These are phyloP conservation scores for Tipula helvola DNA, from an alignment of 2,888 invertebrate species.

Conservation along the genomic window DNA sequence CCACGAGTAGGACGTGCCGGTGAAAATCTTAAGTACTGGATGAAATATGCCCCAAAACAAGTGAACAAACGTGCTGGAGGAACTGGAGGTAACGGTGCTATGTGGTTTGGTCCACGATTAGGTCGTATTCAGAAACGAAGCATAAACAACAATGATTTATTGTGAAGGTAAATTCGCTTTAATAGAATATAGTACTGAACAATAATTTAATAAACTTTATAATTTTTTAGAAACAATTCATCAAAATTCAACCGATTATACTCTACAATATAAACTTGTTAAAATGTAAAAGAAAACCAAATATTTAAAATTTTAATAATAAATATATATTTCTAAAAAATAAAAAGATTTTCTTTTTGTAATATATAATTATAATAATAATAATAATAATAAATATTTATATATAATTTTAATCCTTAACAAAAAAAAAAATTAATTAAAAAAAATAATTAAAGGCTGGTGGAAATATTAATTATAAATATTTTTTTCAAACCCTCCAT, in stretches of 20 bases:
- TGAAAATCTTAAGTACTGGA: conserved; percentile 28
- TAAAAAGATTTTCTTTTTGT: background rate
- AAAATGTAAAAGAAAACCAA: background rate
- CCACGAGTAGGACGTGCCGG: conserved; percentile 37
- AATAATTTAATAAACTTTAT: background rate
- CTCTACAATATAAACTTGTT: background rate
- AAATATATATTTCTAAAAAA: background rate
- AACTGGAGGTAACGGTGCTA: conserved; percentile 34
- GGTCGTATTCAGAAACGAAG: conserved; percentile 39
- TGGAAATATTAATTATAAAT: background rate
- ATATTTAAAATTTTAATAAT: background rate
- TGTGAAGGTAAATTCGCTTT: conserved; percentile 16
- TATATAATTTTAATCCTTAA: background rate
- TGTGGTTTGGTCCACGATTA: conserved; percentile 59
- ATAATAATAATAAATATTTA: background rate
- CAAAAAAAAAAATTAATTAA: background rate
- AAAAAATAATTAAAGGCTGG: background rate
- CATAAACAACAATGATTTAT: conserved; percentile 14
- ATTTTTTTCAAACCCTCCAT: background rate
- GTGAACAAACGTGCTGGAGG: conserved; percentile 29
- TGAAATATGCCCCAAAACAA: conserved; percentile 27
- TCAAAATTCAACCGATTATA: background rate
- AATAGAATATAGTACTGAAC: background rate
- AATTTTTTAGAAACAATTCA: background rate
- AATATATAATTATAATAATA: background rate